Percentiles rank a stretch among this genome's conserved stretches.
Conservation (phyloP, 53 echinoderm and acorn worm species). For the Luidia sarsii region DNA sequence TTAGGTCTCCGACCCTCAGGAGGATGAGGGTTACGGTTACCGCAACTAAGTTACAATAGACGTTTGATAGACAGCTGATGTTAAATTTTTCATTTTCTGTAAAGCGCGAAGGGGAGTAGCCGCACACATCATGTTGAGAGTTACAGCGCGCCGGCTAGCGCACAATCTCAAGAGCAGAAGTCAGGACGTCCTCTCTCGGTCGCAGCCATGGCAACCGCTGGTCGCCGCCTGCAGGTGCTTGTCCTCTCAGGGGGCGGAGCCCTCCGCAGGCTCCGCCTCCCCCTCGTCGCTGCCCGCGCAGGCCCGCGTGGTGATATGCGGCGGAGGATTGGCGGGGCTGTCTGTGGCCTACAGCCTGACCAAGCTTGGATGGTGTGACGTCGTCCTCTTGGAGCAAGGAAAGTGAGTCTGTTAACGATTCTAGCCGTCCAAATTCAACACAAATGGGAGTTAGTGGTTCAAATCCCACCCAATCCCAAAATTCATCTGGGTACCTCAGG, state of each 20-base stretch:
- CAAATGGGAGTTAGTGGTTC: too few species aligned
- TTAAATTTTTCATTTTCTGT: too few species aligned
- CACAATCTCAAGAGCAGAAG: background rate
- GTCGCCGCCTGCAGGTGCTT: slow-evolving; percentile 16
- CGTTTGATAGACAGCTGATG: too few species aligned
- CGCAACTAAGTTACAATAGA: too few species aligned
- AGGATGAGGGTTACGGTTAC: too few species aligned
- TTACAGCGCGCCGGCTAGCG: background rate
- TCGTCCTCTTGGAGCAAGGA: slow-evolving; percentile 87
- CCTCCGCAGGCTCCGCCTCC: background rate
- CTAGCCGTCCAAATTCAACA: too few species aligned
- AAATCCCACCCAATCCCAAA: too few species aligned
- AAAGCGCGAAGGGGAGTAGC: too few species aligned
- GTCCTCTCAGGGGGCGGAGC: slow-evolving; percentile 17
- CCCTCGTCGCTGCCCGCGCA: slow-evolving; percentile 51
- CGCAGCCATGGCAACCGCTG: background rate
- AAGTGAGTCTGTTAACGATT: too few species aligned
- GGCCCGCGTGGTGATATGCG: slow-evolving; percentile 87
- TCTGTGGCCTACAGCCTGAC: slow-evolving; percentile 87
- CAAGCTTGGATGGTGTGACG: slow-evolving; percentile 89
- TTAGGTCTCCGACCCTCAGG: too few species aligned
- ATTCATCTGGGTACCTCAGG: too few species aligned
- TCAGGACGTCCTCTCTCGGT: background rate
- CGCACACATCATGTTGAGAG: slow-evolving; percentile 14
- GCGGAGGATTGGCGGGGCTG: slow-evolving; percentile 84